Evolutionary conservation across 2,113 vertebrate species (phyloP), one percentile per base, ranked within the genome.

Genomic region (Melanostigma gelatinosum): DNA sequence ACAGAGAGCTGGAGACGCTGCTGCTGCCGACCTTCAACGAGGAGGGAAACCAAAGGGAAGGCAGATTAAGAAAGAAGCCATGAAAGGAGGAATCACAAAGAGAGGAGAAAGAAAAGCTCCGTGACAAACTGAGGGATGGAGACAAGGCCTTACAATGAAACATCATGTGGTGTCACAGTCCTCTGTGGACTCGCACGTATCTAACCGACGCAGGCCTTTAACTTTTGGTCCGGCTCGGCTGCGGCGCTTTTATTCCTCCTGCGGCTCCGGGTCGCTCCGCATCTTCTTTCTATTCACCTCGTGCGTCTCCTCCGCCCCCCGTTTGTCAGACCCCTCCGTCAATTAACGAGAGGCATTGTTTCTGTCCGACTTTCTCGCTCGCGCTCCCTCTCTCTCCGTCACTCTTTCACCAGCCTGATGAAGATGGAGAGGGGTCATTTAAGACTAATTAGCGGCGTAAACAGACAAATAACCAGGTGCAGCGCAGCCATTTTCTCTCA

Each of bases 401-500:
- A 68, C 60, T 62, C 79, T 66, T 58, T 69, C 61, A 6, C 27
- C 66, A 18, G 54, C 36, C 72, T 85, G 89, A 91, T 90, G 89
- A 91, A 90, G 91, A 92, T 82, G 77, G 86, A 93, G 82, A 44
- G 81, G 6, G 69, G 78, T 90, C 86, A 87, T 93, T 92, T 92
- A 87, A 86, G 85, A 87, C 42, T 84, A 92, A 92, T 92, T 91
- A 91, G 86, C 75, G 32, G 65, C 62, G 64, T 75, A 79, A 80
- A 79, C 80, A 78, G 82, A 87, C 70, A 84, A 84, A 90, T 73
- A 87, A 89, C 24, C 84, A 89, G 84, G 87, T 91, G 83, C 62
- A 12, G 55, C 75, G 4, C 65, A 27, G 68, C 42, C 36, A 29
- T 46, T 63, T 69, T 34, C 83, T 57, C 46, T 71, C 61, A 48